Conservation (phyloP, 1,140 invertebrate genomes). For the Mycetomoellerius zeteki region DNA sequence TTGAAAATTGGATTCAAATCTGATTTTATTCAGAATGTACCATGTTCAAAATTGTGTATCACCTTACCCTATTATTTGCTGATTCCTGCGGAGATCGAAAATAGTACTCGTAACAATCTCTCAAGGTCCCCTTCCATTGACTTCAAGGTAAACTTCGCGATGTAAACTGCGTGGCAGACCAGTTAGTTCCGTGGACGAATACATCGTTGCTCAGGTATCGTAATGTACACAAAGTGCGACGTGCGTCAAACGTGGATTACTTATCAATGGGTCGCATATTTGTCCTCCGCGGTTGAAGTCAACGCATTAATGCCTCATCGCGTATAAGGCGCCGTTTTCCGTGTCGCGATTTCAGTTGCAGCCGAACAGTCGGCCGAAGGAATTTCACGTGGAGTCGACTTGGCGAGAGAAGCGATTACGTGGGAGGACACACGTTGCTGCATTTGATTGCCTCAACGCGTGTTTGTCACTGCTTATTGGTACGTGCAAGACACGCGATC, state of each 20-base stretch:
- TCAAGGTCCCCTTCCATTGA: background rate
- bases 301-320: conserved; percentile 24
- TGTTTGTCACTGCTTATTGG: conserved; percentile 38
- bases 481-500: conserved; percentile 51
- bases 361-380: conserved; percentile 25
- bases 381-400: conserved; percentile 16
- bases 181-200: background rate
- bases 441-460: conserved; percentile 38
- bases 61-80: background rate
- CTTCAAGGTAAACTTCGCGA: background rate
- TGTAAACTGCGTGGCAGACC: conserved; percentile 1
- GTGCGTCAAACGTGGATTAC: conserved; percentile 15
- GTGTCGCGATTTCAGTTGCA: conserved; percentile 46
- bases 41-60: too few relatives aligned
- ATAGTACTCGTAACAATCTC: conserved; percentile 14
- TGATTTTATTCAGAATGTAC: too few relatives aligned
- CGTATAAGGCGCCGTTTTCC: conserved; percentile 56
- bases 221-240: conserved; percentile 30
- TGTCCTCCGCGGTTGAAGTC: background rate
- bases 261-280: conserved; percentile 54
- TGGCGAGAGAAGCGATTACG: conserved; percentile 17
- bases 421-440: conserved; percentile 28
- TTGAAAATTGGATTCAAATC: too few relatives aligned
- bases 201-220: conserved; percentile 32
- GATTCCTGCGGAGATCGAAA: conserved; percentile 21